Base-by-base conservation (phyloP, 35 echinoderm and acorn worm species). In the Lytechinus pictus region DNA sequence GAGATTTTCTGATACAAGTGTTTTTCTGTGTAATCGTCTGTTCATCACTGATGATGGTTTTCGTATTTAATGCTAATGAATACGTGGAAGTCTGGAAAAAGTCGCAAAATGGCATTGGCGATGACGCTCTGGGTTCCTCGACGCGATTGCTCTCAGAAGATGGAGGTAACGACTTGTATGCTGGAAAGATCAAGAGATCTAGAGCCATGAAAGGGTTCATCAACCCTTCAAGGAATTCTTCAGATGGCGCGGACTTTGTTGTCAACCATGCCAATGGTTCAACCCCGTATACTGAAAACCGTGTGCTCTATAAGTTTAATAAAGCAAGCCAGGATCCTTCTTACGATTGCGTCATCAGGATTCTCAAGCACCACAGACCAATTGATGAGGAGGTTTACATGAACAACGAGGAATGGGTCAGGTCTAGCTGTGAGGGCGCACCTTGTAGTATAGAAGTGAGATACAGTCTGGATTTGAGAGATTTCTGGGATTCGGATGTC, bases 401-500 rank as follows among this genome's bases (percentile, higher is more conserved):
- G 55, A 57, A 92, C 11, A 57, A 97, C 52, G 72, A 93, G 33
- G 89, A 95, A 94, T 90, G 87, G 87, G 54, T 94, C 33, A 89
- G 52, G 66, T 61, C 54, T 27, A 92, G 61, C 10, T 58, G 91
- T 14, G 91, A 97, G 13, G 95, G 89, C 10, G 6, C 94, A 6
- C 89, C 94, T 8, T 97, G 96, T 52, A 89, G 94, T 89, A 86
- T 97, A 92, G 96, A 97, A 89, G 86, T 92, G 8, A n/a, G 79
- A 27, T 97, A 97, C 55, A 97, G 96, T 90, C 94, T 87, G 86
- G 86, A 95, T 21, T 44, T 97, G 89, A 86, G 95, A 27, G 94
- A 95, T 8, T 91, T 97, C 11, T 54, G 89, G 53, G 53, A 53
- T 44, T 87, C 72, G 54, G 96, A 97, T 95, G 52, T 95, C 16